Conservation (phyloP, 1,140 invertebrate species). For the Aricia agestis region DNA sequence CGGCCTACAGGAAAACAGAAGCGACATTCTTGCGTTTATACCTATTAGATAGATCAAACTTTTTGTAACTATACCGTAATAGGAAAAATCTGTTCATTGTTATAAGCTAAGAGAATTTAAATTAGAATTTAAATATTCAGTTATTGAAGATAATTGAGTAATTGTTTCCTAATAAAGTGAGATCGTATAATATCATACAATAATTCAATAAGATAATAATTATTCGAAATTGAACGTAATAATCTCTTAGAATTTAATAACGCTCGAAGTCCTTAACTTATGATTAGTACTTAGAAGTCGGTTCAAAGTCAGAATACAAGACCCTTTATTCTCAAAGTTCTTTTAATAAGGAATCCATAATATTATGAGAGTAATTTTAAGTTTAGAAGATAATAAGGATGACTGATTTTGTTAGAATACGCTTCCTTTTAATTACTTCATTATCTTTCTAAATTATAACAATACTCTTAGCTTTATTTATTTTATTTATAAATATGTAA, state of each 20-base stretch:
- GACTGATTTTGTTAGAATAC: neutral
- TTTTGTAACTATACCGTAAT: too few species aligned
- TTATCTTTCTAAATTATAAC: too few species aligned
- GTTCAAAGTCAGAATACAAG: neutral
- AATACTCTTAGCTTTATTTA: too few species aligned
- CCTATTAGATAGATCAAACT: neutral
- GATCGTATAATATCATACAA: too few species aligned
- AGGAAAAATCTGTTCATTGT: too few species aligned
- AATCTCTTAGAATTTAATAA: conserved; percentile 19
- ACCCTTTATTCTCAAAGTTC: neutral
- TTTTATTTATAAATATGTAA: too few species aligned
- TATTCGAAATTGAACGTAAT: neutral
- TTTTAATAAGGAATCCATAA: neutral
- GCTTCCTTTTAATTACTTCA: neutral
- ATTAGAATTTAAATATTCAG: too few species aligned
- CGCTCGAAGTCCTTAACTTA: conserved; percentile 1
- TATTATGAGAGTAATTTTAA: neutral
- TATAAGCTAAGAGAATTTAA: too few species aligned
- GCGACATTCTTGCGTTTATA: conserved; percentile 6
- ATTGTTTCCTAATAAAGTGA: too few species aligned
- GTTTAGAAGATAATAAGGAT: neutral
- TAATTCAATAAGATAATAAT: neutral
- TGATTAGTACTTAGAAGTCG: neutral
- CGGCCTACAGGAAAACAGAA: conserved; percentile 16
- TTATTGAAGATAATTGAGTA: too few species aligned